These are phyloP conservation scores for Temnothorax nylanderi DNA, from an alignment of 1,140 invertebrate species.

Conservation along the genomic window DNA sequence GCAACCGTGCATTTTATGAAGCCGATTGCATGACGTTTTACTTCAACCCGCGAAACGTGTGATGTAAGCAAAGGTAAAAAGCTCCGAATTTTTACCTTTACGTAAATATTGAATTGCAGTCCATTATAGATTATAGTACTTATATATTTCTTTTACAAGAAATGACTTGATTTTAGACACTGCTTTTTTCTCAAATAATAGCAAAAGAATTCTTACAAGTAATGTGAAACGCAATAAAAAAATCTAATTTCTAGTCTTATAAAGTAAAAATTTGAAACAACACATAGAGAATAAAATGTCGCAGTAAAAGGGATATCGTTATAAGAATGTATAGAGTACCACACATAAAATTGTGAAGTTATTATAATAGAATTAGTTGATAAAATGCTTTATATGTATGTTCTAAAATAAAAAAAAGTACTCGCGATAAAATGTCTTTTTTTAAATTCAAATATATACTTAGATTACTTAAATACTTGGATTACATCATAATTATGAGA, in stretches of 20 bases:
- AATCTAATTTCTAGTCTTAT: neutral
- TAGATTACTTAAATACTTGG: neutral
- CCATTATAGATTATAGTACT: neutral
- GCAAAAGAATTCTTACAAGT: neutral
- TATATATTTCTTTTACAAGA: neutral
- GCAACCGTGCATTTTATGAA: slow-evolving; percentile 7
- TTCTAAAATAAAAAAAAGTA: neutral
- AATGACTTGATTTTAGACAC: neutral
- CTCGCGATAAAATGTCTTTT: neutral
- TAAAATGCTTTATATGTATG: neutral
- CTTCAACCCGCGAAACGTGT: neutral
- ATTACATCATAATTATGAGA: neutral
- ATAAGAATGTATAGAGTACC: neutral
- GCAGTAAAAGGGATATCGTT: neutral
- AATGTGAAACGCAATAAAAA: neutral
- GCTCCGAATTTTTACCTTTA: neutral
- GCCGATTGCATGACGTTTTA: neutral
- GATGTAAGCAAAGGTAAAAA: neutral
- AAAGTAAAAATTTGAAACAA: neutral
- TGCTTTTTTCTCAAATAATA: neutral
- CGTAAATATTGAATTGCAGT: neutral
- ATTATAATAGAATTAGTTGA: neutral
- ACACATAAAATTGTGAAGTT: neutral
- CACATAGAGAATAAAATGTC: neutral
- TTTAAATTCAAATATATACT: neutral